Percentiles rank a stretch among this genome's conserved stretches.
Evolutionary conservation across 2,888 invertebrate species (phyloP).

Genomic region (Allygus modestus): DNA sequence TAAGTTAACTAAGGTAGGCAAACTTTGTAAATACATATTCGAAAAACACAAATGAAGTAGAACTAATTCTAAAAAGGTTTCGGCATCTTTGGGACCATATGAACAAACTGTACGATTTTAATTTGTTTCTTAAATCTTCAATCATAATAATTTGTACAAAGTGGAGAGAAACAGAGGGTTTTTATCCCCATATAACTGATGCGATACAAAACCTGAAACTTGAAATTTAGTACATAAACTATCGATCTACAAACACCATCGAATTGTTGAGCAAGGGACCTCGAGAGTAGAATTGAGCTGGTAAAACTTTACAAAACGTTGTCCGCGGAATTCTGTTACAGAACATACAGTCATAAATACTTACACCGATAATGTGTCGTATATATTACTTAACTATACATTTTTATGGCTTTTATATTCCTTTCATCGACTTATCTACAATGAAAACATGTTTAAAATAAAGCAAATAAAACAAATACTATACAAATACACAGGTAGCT

Average conservation of each 20-base stretch:
- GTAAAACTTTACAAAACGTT: constrained; percentile 19
- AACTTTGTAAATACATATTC: neutral
- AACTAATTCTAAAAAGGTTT: too few species aligned
- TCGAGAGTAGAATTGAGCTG: constrained; percentile 9
- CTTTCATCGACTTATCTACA: constrained; percentile 45
- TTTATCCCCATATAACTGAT: too few species aligned
- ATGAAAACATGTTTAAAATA: constrained; percentile 47
- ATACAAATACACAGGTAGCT: constrained; percentile 55
- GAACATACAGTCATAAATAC: constrained; percentile 7
- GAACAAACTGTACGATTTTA: too few species aligned
- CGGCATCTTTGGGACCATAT: too few species aligned
- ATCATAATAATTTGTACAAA: too few species aligned
- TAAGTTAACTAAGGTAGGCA: too few species aligned
- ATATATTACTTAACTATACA: constrained; percentile 42
- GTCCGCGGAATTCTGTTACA: neutral
- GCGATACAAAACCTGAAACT: neutral
- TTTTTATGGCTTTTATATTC: constrained; percentile 1
- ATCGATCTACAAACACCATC: neutral
- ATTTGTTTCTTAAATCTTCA: too few species aligned
- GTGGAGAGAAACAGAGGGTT: too few species aligned
- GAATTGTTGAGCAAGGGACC: constrained; percentile 34
- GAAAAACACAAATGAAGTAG: neutral
- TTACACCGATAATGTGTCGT: neutral
- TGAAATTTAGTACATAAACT: neutral
- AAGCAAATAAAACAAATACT: constrained; percentile 54